Conservation (phyloP, 2,113 vertebrate species). For the Heliornis fulica region DNA sequence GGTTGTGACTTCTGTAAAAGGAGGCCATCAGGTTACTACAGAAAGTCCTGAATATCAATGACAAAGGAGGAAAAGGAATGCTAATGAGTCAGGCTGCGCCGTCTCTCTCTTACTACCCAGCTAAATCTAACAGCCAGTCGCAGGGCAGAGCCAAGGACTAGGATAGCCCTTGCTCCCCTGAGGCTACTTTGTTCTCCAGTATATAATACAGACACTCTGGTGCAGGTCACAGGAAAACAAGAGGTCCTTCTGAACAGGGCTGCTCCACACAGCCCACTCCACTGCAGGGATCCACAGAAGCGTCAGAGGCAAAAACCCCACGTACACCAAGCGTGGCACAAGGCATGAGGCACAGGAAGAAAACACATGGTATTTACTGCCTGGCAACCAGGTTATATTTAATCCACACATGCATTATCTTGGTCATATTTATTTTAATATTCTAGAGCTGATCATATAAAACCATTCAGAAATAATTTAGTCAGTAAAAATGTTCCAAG, state of each 20-base stretch:
- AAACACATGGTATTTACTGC: not conserved
- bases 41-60: not conserved
- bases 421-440: not conserved
- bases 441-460: not conserved
- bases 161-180: not conserved
- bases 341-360: not conserved
- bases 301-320: not conserved
- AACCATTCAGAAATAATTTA: not conserved
- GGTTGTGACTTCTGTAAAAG: conserved; percentile 2
- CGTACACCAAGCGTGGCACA: accelerated
- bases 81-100: not conserved
- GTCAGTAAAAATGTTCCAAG: not conserved
- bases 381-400: not conserved
- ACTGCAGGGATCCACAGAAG: not conserved
- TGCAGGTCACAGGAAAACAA: not conserved
- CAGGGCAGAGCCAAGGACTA: not conserved
- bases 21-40: not conserved
- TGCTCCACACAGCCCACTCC: not conserved
- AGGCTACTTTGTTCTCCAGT: not conserved
- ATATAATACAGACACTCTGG: not conserved
- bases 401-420: not conserved
- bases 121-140: not conserved
- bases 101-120: not conserved
- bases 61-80: not conserved
- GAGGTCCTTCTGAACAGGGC: not conserved